Conservation (phyloP, 2,113 vertebrate species). For the Argyrosomus japonicus region DNA sequence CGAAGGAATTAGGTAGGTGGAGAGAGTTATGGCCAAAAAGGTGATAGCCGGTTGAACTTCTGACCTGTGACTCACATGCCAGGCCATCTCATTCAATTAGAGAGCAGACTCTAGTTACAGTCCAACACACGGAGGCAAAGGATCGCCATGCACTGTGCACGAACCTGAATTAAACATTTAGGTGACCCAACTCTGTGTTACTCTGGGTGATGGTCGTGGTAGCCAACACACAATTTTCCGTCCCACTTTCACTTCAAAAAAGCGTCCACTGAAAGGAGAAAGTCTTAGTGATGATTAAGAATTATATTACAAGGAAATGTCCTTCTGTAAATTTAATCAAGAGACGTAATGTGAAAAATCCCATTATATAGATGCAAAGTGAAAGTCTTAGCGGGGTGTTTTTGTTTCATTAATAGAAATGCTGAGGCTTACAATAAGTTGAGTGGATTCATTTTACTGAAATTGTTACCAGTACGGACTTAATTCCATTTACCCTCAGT, state of each 20-base stretch:
- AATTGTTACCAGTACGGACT: constrained; percentile 61
- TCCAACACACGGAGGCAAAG: constrained; percentile 34
- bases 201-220: background rate
- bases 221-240: background rate
- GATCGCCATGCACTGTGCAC: background rate
- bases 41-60: constrained; percentile 49
- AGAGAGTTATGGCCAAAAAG: constrained; percentile 51
- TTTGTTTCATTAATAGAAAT: constrained; percentile 70
- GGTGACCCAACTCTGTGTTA: constrained; percentile 17
- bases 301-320: constrained; percentile 48
- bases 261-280: constrained; percentile 5
- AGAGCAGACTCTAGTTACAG: constrained; percentile 45
- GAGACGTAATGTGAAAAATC: constrained; percentile 52
- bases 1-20: constrained; percentile 39
- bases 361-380: constrained; percentile 60
- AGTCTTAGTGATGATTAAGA: constrained; percentile 37
- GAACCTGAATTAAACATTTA: constrained; percentile 59
- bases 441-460: constrained; percentile 69
- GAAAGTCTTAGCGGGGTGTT: constrained; percentile 42
- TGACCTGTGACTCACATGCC: constrained; percentile 47
- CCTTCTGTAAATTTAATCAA: constrained; percentile 61
- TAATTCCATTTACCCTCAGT: constrained; percentile 69
- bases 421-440: constrained; percentile 66
- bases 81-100: constrained; percentile 68
- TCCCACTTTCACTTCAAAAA: constrained; percentile 34